A percentile compares a stretch with the other conserved stretches of the same genome.
phyloP scores from a whole-genome alignment of 2,888 invertebrate genomes.

The Troides oblongomaculatus region DNA sequence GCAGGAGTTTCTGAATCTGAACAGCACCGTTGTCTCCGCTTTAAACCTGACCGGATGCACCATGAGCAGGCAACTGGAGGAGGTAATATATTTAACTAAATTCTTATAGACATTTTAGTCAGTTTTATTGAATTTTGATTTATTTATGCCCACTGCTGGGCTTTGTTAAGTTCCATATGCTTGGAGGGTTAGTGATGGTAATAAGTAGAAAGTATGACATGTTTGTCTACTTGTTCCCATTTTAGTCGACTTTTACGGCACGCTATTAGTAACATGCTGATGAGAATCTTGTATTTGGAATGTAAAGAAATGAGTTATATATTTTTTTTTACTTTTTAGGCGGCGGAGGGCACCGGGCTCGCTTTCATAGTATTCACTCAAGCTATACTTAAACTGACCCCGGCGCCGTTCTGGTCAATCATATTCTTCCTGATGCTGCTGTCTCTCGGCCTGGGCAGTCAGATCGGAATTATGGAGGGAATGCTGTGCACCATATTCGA shows the following conservation, averaged over 20 bases:
- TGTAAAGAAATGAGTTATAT: too few relatives aligned
- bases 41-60: constrained; percentile 83
- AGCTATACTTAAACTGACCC: constrained; percentile 95
- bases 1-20: constrained; percentile 60
- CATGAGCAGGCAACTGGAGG: constrained; percentile 86
- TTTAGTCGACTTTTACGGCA: too few relatives aligned
- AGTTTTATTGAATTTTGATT: too few relatives aligned
- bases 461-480: constrained; percentile 97
- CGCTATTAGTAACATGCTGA: too few relatives aligned
- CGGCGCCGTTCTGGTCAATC: constrained; percentile 97
- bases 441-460: constrained; percentile 95
- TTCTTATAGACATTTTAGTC: too few relatives aligned
- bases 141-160: too few relatives aligned
- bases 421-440: constrained; percentile 97
- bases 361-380: constrained; percentile 99
- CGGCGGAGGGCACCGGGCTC: constrained; percentile 96
- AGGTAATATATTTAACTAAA: constrained; percentile 66
- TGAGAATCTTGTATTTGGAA: too few relatives aligned
- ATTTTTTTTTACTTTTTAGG: constrained; percentile 73
- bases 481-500: constrained; percentile 97
- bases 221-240: too few relatives aligned
- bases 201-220: too few relatives aligned
- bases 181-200: too few relatives aligned
- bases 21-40: constrained; percentile 54
- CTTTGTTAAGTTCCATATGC: too few relatives aligned